Evolutionary conservation across 2,797 vertebrate genomes (phyloP).

Genomic region (Clarias laeviceps): DNA sequence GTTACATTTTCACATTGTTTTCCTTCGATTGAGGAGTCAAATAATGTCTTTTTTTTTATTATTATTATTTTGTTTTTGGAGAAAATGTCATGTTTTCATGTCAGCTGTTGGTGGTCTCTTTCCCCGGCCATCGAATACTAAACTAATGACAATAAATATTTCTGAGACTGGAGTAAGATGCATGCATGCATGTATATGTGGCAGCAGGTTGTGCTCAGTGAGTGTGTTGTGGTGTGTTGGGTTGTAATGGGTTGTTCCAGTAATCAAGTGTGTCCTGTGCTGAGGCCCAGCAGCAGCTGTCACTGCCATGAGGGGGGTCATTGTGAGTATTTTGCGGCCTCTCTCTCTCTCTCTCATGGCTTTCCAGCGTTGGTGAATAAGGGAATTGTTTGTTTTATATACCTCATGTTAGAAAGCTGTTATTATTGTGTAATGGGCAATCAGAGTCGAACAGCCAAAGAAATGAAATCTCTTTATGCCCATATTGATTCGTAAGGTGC

Average conservation of each 20-base stretch:
- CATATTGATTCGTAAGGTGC: slow-evolving; percentile 74
- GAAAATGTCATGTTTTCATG: background rate
- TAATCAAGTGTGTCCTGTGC: slow-evolving; percentile 57
- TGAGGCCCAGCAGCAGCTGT: slow-evolving; percentile 61
- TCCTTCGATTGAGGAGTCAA: background rate
- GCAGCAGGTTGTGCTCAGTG: background rate
- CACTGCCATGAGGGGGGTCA: slow-evolving; percentile 48
- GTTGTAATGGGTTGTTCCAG: slow-evolving; percentile 2
- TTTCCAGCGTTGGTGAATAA: slow-evolving; percentile 17
- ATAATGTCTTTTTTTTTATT: background rate
- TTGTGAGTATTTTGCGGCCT: slow-evolving; percentile 21
- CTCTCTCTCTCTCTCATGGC: background rate
- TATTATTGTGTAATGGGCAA: slow-evolving; percentile 81
- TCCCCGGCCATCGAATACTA: background rate
- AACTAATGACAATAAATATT: background rate
- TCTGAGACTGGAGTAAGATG: background rate
- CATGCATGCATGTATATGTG: background rate
- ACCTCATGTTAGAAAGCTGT: slow-evolving; percentile 67
- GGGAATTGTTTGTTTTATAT: slow-evolving; percentile 63
- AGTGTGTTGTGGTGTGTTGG: background rate
- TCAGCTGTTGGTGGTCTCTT: background rate
- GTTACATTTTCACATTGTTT: background rate
- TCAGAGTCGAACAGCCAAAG: slow-evolving; percentile 74
- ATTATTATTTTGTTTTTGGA: no score
- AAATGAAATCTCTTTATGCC: slow-evolving; percentile 78